Conservation (phyloP, 2,797 vertebrate species). For the Pygocentrus nattereri region DNA sequence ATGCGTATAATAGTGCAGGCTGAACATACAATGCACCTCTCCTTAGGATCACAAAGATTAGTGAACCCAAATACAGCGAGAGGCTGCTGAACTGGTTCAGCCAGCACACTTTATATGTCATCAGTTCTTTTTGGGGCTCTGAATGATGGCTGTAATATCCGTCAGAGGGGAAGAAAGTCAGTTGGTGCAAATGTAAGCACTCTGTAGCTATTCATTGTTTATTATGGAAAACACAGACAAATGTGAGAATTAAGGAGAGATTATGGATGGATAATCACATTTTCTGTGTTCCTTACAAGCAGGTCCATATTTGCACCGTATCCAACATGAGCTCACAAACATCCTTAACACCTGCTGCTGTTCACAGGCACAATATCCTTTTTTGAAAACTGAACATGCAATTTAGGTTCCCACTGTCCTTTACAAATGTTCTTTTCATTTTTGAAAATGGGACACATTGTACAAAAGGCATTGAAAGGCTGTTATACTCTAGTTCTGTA, state of each 20-base stretch:
- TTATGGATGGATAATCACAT: not conserved
- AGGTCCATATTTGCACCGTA: not conserved
- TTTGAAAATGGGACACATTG: no score
- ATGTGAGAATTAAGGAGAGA: not conserved
- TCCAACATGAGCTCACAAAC: not conserved
- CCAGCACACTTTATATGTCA: conserved; percentile 1
- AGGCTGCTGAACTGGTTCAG: conserved; percentile 50
- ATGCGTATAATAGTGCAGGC: conserved; percentile 19
- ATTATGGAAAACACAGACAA: not conserved
- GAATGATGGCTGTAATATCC: not conserved
- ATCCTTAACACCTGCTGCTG: conserved; percentile 31
- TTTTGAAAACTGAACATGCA: not conserved
- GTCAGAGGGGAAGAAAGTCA: not conserved
- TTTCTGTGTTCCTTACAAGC: not conserved
- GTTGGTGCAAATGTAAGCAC: conserved; percentile 22
- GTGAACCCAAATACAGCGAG: conserved; percentile 19
- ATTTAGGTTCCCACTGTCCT: no score
- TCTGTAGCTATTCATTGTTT: not conserved
- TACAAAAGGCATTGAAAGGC: no score
- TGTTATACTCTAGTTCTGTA: no score
- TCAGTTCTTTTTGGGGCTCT: not conserved
- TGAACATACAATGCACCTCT: conserved; percentile 50
- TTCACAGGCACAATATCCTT: conserved; percentile 21
- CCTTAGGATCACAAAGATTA: conserved; percentile 45
- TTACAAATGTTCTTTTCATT: no score